Evolutionary conservation across 2,113 vertebrate species (phyloP).

Genomic region (Misgurnus mizolepis): DNA sequence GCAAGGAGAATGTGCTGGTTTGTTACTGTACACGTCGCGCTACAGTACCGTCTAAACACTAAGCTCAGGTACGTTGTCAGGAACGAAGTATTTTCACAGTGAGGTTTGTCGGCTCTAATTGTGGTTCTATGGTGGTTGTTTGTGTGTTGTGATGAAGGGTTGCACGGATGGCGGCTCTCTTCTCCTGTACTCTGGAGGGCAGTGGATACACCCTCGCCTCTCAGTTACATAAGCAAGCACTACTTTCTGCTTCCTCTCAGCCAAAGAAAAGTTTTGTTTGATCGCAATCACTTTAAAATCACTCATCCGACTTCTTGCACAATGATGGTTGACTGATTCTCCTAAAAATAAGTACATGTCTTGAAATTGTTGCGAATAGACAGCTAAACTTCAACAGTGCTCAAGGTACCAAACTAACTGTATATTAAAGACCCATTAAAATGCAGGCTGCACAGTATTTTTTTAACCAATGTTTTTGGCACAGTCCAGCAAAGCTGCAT

Average conservation of each 20-base stretch:
- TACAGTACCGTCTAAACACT: slow-evolving; percentile 11
- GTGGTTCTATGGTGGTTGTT: slow-evolving; percentile 8
- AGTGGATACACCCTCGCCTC: not conserved
- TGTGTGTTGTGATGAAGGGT: not conserved
- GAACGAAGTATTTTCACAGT: not conserved
- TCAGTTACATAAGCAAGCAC: slow-evolving; percentile 9
- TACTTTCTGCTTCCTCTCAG: not conserved
- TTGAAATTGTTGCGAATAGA: not conserved
- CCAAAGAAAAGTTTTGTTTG: slow-evolving; percentile 8
- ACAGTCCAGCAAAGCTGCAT: no score
- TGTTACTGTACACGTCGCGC: slow-evolving; percentile 1
- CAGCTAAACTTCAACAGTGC: not conserved
- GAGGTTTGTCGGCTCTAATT: slow-evolving; percentile 18
- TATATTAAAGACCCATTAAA: no score
- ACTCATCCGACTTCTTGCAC: not conserved
- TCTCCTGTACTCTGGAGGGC: slow-evolving; percentile 15
- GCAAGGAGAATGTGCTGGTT: not conserved
- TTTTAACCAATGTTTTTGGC: no score
- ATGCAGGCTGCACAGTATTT: no score
- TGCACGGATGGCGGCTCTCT: not conserved
- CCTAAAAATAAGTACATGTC: not conserved
- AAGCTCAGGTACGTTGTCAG: slow-evolving; percentile 19
- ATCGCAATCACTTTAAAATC: not conserved
- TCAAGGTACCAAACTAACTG: no score
- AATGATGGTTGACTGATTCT: not conserved